phyloP scores from a whole-genome alignment of 2,888 invertebrate genomes.

The Prosapia bicincta region DNA sequence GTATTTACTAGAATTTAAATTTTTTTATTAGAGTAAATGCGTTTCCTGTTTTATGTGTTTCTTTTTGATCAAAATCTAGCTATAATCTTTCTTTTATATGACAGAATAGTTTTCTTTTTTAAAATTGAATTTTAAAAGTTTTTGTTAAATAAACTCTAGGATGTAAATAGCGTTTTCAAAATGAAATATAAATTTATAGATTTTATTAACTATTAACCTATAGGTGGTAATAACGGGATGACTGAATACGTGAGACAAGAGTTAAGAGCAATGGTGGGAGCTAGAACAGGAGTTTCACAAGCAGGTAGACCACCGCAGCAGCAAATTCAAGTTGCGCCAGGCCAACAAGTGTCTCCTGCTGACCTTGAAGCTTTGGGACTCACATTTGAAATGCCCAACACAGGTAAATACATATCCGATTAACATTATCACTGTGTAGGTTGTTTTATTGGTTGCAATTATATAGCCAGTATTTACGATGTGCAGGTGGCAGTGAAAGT shows the following conservation, averaged over 20 bases:
- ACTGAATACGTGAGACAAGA: conserved; percentile 91
- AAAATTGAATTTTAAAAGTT: no score
- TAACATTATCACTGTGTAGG: neutral
- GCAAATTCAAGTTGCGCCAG: conserved; percentile 46
- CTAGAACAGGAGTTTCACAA: conserved; percentile 46
- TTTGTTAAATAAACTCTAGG: no score
- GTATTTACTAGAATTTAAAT: no score
- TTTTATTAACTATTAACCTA: conserved; percentile 30
- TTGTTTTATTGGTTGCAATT: conserved; percentile 9
- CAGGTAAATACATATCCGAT: neutral
- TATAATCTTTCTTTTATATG: no score
- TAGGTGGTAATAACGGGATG: conserved; percentile 54
- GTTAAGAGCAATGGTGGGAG: conserved; percentile 82
- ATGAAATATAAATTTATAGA: no score
- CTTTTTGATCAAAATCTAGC: no score
- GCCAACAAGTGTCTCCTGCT: conserved; percentile 52
- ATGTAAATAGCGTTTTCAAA: no score
- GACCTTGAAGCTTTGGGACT: conserved; percentile 68
- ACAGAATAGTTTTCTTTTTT: no score
- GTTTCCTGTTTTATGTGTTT: no score
- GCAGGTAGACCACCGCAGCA: conserved; percentile 47
- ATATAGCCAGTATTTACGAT: neutral
- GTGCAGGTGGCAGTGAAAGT: conserved; percentile 53
- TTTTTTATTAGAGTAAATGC: no score
- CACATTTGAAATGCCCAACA: conserved; percentile 59